These are phyloP conservation scores for Zapornia atra DNA, from an alignment of 2,113 vertebrate species.

Conservation along the genomic window DNA sequence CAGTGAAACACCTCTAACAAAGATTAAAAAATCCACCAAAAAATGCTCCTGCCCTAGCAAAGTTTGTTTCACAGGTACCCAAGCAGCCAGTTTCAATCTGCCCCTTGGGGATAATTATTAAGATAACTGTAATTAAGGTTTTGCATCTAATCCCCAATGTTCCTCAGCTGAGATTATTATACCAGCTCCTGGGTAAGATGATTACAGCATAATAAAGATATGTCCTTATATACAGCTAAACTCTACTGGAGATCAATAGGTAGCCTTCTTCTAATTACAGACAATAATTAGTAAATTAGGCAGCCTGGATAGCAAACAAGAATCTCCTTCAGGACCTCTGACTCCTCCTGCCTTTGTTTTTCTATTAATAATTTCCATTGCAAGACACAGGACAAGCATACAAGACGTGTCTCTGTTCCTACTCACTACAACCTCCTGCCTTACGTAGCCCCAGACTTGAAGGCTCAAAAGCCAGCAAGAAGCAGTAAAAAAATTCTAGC, in stretches of 20 bases:
- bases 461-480: background rate
- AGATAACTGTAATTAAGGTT: constrained; percentile 67
- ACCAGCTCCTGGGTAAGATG: constrained; percentile 25
- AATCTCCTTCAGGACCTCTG: background rate
- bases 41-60: background rate
- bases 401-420: background rate
- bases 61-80: constrained; percentile 24
- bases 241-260: constrained; percentile 41
- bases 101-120: constrained; percentile 25
- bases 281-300: constrained; percentile 63
- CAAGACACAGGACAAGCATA: background rate
- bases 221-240: constrained; percentile 5
- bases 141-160: constrained; percentile 31
- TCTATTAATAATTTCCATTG: background rate
- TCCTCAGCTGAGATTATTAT: constrained; percentile 54
- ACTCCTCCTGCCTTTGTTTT: background rate
- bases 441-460: background rate
- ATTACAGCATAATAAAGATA: constrained; percentile 20
- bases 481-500: background rate
- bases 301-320: constrained; percentile 16
- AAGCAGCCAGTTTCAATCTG: constrained; percentile 1
- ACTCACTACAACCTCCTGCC: background rate
- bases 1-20: background rate
- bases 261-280: constrained; percentile 41
- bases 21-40: constrained; percentile 10